Conservation (phyloP, 2,113 vertebrate species). For the Lamprologus callipterus region DNA sequence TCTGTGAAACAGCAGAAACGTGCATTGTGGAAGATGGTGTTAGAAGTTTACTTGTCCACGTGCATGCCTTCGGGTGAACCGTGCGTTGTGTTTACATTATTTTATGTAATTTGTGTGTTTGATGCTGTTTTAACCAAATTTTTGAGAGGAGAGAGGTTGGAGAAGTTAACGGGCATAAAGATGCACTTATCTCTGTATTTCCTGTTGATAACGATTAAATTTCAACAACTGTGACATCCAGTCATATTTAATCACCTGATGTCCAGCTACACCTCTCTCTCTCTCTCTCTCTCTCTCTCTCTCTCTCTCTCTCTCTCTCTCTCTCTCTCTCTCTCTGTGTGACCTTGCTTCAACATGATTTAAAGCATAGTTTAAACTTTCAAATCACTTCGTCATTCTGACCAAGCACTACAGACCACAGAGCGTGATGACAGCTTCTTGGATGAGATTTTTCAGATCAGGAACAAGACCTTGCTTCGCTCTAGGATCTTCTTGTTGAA, state of each 20-base stretch:
- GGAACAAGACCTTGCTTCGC: background rate
- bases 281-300: background rate
- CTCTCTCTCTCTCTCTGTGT: background rate
- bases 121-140: background rate
- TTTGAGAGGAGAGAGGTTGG: background rate
- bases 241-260: background rate
- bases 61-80: fast-evolving
- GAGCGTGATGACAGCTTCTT: fast-evolving
- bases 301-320: background rate
- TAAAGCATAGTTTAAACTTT: background rate
- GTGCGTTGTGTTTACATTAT: background rate
- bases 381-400: background rate
- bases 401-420: background rate
- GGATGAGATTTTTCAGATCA: background rate
- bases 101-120: background rate
- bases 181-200: background rate
- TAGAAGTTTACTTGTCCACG: background rate
- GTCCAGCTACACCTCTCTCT: background rate
- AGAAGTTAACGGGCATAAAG: background rate
- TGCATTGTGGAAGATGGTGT: background rate
- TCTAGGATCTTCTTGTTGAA: background rate
- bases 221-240: background rate
- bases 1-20: background rate
- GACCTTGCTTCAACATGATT: background rate
- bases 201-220: background rate